Evolutionary conservation across 2,797 vertebrate species (phyloP), one percentile per base, ranked within the genome.

Genomic region (Danio choprae): DNA sequence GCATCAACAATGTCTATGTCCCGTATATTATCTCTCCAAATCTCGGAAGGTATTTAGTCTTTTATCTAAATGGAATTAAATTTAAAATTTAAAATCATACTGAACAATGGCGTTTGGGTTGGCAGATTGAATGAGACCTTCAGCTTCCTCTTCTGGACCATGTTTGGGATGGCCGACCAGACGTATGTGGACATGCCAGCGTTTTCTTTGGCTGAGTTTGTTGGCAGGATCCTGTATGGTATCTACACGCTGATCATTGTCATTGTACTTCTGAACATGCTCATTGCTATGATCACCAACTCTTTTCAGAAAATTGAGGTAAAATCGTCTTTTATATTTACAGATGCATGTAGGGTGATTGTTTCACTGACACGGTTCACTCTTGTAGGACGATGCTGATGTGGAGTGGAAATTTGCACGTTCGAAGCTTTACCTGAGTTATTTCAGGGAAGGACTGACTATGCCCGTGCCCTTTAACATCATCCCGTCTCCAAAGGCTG

Each of bases 251-350:
- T 97, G 0, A 78, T 97, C 82, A 96, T 96, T 40, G 96, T 97
- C 86, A 96, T 97, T 3, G 95, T 97, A n/a, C 92, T 96, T 16
- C 96, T 98, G 79, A 96, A 97, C 90, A 97, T 97, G 96, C 94
- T 98, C 1, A 94, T 98, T 15, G 96, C 96, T 78, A 97, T 98
- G 96, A 97, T 97, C 90, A 97, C 96, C 80, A 97, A 96, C 91
- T 96, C 96, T 80, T 97, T 97, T 87, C 96, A 97, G 93, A 96
- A 96, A 88, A 98, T 96, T 0, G 96, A 98, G 95, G 96, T 95
- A 41, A 5, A 82, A 2, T 22, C 59, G 51, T 48, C 18, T 29
- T 29, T 29, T 1, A 16, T 1, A 50, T 58, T 4, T 48, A 4
- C 41, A 20, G 3, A 65, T 46, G 12, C 51, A 15, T 1, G 3